Evolutionary conservation across 2,797 vertebrate species (phyloP).

Genomic region (Pogonophryne albipinna): DNA sequence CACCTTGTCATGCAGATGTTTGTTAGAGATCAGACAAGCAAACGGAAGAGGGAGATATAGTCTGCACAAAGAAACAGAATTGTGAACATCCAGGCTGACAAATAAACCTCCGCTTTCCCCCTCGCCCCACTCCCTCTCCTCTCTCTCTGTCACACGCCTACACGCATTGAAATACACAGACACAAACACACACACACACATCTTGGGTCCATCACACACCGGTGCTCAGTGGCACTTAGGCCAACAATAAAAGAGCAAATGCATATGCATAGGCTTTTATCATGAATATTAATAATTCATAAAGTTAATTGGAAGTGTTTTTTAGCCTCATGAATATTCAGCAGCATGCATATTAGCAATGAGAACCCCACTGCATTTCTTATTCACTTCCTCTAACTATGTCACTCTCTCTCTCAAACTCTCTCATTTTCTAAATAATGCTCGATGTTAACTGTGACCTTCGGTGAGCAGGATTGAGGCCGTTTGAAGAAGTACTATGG

Average conservation of each 20-base stretch:
- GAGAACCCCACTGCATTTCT: conserved; percentile 68
- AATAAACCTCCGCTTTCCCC: conserved; percentile 19
- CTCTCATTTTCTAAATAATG: conserved; percentile 48
- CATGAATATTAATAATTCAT: conserved; percentile 87
- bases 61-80: conserved; percentile 23
- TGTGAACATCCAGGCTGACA: conserved; percentile 42
- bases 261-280: conserved; percentile 79
- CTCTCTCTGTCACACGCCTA: conserved; percentile 3
- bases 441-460: conserved; percentile 75
- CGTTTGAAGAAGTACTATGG: conserved; percentile 58
- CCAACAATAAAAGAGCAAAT: conserved; percentile 81
- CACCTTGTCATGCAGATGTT: conserved; percentile 46
- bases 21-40: conserved; percentile 33
- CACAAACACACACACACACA: conserved; percentile 34
- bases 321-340: conserved; percentile 86
- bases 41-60: conserved; percentile 20
- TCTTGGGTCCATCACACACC: conserved; percentile 57
- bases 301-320: conserved; percentile 86
- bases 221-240: conserved; percentile 68
- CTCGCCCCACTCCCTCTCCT: background rate
- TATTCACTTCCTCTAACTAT: conserved; percentile 64
- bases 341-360: conserved; percentile 69
- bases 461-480: conserved; percentile 57
- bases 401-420: conserved; percentile 25
- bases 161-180: background rate